Evolutionary conservation across 2,113 vertebrate genomes (phyloP), one percentile per base, ranked within the genome.

Genomic region (Oenanthe oenanthe): DNA sequence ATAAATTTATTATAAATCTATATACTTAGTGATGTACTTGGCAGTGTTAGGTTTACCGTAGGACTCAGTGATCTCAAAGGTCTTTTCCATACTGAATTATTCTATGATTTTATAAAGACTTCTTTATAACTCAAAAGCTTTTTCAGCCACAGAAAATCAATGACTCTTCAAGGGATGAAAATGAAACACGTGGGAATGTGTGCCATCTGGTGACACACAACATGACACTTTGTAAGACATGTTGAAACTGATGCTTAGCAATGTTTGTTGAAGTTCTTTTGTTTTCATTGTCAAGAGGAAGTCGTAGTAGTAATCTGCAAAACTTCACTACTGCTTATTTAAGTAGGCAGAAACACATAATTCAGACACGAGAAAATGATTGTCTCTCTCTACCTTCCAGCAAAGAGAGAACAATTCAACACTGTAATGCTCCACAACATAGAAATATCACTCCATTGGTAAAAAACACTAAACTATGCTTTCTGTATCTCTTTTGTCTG

Each of bases 161-260:
- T 73, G 17, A 31, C 16, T 47, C 76, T 80, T 56, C 60, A 48
- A 57, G 47, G 28, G 78, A 91, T 51, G 13, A 92, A 77, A 58
- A 83, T 28, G 1, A 93, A 92, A 86, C 29, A 31, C 0, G 0
- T 42, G 45, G 28, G 56, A 67, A 83, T 21, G 19, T 54, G 48
- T 85, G 28, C 26, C 29, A 63, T 62, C 22, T 54, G 60, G 51
- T 73, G 80, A 79, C 62, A 71, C 42, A 82, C 18, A 68, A 42
- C 22, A 29, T 65, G 71, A 48, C 14, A 78, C 53, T 31, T 47
- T n/a, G 4, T 62, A 58, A 74, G 26, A 36, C 20, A 8, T 4
- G 38, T 24, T 86, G 76, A 92, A 94, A 65, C 3, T 34, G 40
- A 72, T 71, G n/a, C 40, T 76, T 56, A 4, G 74, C 93, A 86